These are phyloP conservation scores for Hypercompe scribonia DNA, from an alignment of 2,888 invertebrate species.

Conservation along the genomic window DNA sequence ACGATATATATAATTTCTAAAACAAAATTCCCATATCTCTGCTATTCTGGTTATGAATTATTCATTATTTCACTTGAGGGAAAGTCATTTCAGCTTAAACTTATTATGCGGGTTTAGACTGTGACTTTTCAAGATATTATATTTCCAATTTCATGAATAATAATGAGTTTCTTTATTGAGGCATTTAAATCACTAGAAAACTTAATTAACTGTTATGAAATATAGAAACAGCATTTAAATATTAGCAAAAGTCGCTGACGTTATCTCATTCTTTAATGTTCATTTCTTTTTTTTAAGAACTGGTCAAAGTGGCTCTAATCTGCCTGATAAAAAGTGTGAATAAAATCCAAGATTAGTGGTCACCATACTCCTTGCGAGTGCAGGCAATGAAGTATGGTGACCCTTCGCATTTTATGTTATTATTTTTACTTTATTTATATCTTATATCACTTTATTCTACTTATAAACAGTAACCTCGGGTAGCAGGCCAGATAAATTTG, in stretches of 20 bases:
- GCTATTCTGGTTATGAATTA: conserved; percentile 21
- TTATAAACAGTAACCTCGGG: no score
- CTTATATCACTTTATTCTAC: no score
- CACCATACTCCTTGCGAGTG: no score
- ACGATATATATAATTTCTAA: conserved; percentile 6
- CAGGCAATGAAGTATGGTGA: no score
- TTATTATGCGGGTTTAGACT: not conserved
- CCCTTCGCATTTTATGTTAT: no score
- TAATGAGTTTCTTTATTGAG: not conserved
- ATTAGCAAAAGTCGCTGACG: not conserved
- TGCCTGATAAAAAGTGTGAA: no score
- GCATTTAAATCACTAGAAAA: not conserved
- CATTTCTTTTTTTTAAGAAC: no score
- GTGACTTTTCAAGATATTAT: not conserved
- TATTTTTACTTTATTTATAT: no score
- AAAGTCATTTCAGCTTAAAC: not conserved
- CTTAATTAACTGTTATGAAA: not conserved
- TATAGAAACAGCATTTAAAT: not conserved
- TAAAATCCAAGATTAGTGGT: no score
- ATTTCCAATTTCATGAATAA: not conserved
- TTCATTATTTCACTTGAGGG: conserved; percentile 7
- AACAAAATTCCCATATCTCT: not conserved
- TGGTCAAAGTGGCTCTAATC: no score
- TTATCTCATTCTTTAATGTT: no score
- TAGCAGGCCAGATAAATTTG: no score